These are phyloP conservation scores for Corythaeola cristata DNA, from an alignment of 2,113 vertebrate genomes.

Conservation along the genomic window DNA sequence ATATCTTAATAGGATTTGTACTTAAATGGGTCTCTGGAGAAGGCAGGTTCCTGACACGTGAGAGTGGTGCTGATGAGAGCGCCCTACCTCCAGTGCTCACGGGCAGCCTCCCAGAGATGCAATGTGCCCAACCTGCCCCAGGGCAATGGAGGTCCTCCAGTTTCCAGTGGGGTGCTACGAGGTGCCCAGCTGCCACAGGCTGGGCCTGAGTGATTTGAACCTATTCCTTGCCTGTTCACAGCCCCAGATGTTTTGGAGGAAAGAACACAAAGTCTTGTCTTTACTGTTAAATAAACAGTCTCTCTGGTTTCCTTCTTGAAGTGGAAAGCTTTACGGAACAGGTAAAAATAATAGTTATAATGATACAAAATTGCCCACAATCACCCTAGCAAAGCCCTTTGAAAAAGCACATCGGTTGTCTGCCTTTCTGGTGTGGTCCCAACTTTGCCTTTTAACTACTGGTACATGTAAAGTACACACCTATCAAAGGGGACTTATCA, in stretches of 20 bases:
- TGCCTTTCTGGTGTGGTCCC: neutral
- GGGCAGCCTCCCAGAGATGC: rapidly evolving
- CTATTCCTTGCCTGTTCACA: neutral
- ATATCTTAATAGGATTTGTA: slow-evolving; percentile 48
- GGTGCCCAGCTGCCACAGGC: neutral
- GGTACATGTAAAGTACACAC: neutral
- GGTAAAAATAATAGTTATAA: neutral
- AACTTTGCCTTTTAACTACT: neutral
- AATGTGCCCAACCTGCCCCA: neutral
- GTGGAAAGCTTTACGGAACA: neutral
- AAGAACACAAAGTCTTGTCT: neutral
- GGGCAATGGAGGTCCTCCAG: rapidly evolving
- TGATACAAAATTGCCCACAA: rapidly evolving
- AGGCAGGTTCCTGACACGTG: rapidly evolving
- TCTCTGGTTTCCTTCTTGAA: neutral
- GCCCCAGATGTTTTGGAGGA: neutral
- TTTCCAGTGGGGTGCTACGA: neutral
- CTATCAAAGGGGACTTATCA: neutral
- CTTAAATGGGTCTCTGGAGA: slow-evolving; percentile 7
- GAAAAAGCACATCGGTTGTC: neutral
- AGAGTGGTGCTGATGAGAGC: rapidly evolving
- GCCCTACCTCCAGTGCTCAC: rapidly evolving
- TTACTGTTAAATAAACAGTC: neutral
- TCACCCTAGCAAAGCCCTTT: neutral
- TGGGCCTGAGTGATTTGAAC: neutral